Base-by-base conservation (phyloP, 2,113 vertebrate genomes). In the Coryphaenoides rupestris region DNA sequence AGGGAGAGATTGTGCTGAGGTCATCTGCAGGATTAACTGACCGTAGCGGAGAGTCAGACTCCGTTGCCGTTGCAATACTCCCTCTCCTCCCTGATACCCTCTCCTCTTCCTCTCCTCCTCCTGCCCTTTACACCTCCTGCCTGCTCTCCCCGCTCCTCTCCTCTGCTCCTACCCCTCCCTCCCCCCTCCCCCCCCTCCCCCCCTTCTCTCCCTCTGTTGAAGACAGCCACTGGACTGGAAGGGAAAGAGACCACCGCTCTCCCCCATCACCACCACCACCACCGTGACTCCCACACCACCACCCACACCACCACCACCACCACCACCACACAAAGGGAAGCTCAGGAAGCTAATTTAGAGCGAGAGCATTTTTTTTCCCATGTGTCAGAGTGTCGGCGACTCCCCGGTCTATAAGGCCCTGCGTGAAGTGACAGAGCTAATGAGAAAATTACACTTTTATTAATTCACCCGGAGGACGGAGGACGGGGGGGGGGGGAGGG, bases 401-500 rank as follows among this genome's bases (percentile, higher is more conserved):
- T 78, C 72, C 73, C 64, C 28, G 52, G 69, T 70, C 79, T 73
- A 75, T 86, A 85, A 84, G 75, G 81, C 73, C 69, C 73, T 73
- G 75, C 83, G 79, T 85, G 80, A 86, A 84, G 78, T 87, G 83
- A 87, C 78, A 82, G 68, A 74, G 78, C 84, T 88, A 88, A 89
- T 87, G 79, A 87, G 82, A 78, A 88, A 88, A 88, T 88, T 86
- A 89, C 75, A 77, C 63, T 81, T 84, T 81, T 84, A 88, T 87
- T 88, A 88, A 87, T 87, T 86, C 74, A 80, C 83, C 83, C 83
- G 72, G 72, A 85, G 79, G 83, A 84, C 78, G 73, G 74, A 86
- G 79, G 83, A 84, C 77, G 70, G 71, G 77, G 78, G 60, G 82
- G 73, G 78, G 75, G 67, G 75, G 74, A 78, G n/a, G 66, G 66